Base-by-base conservation (phyloP, 2,113 vertebrate species). In the Ptyas mucosa region DNA sequence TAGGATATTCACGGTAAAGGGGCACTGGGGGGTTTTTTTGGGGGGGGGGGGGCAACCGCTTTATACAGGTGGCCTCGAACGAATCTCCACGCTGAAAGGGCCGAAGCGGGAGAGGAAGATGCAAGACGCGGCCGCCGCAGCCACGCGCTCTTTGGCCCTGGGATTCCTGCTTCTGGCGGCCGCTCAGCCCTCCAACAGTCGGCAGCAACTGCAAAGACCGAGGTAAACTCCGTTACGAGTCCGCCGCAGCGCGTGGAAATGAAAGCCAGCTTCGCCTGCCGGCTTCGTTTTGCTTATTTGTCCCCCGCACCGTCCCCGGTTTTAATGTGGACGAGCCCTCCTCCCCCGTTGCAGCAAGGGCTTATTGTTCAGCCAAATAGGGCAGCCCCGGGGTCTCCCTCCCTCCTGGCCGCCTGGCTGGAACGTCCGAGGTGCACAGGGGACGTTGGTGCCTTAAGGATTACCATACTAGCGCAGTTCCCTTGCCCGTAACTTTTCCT, bases 1-100 rank as follows among this genome's bases (percentile, higher is more conserved):
- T 97, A 97, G 95, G 97, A 97, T 97, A 98, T 98, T 98, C 98
- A 98, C 98, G 96, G 91, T 96, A 96, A 90, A 97, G 94, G 95
- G 94, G 92, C 90, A 90, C 85, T 7, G 89, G 61, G 29, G 29
- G 15, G 29, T n/a, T 29, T 23, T 93, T 95, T 4, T 92, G 55
- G 53, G 9, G 7, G 61, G 55, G 53, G 14, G 52, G 3, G 15
- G 55, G 29, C 0, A 34, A 53, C 92, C 91, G 85, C 95, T 93
- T 94, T 95, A 90, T 95, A 95, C 96, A 94, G 23, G 94, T 85
- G 29, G 20, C 52, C 86, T 51, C 89, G 49, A 34, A 43, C n/a
- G 58, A 43, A 88, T 20, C 39, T 8, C 39, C 87, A 18, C 52
- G 87, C 64, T 53, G 89, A 93, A 94, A 95, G 75, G 10, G 90